Evolutionary conservation across 64 coral and sea anemone genomes (phyloP).

Genomic region (Porites lutea): DNA sequence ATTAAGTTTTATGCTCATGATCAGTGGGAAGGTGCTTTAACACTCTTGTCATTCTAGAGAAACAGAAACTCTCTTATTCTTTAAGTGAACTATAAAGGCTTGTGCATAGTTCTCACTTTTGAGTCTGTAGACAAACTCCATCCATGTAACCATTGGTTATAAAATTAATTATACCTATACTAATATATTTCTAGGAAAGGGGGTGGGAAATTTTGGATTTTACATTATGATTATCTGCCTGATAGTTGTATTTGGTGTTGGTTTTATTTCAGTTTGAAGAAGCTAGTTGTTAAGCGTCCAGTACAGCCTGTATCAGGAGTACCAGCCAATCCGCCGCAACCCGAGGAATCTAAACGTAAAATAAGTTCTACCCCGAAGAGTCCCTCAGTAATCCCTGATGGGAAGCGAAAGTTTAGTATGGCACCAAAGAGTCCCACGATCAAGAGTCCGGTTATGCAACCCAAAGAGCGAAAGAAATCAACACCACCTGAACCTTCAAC

Average conservation of each 20-base stretch:
- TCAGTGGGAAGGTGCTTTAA: no score
- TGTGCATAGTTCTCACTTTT: no score
- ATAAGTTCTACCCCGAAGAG: constrained; percentile 52
- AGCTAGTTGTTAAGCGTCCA: constrained; percentile 93
- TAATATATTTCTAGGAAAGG: no score
- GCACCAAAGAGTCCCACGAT: neutral
- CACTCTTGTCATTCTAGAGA: no score
- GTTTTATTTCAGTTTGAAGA: constrained; percentile 79
- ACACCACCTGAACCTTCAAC: neutral
- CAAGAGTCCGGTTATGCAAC: constrained; percentile 5
- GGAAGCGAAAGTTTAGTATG: neutral
- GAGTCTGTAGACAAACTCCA: no score
- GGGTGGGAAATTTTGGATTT: no score
- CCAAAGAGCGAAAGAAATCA: constrained; percentile 22
- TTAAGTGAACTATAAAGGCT: no score
- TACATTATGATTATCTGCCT: no score
- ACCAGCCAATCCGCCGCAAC: constrained; percentile 59
- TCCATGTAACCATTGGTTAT: no score
- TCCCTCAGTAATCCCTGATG: neutral
- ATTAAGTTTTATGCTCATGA: no score
- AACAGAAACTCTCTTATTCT: no score
- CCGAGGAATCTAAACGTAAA: constrained; percentile 66
- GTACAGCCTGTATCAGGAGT: constrained; percentile 85
- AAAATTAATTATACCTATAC: no score
- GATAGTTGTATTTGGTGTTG: neutral